Evolutionary conservation across 2,797 vertebrate genomes (phyloP).

Genomic region (Gephyroberyx darwinii): DNA sequence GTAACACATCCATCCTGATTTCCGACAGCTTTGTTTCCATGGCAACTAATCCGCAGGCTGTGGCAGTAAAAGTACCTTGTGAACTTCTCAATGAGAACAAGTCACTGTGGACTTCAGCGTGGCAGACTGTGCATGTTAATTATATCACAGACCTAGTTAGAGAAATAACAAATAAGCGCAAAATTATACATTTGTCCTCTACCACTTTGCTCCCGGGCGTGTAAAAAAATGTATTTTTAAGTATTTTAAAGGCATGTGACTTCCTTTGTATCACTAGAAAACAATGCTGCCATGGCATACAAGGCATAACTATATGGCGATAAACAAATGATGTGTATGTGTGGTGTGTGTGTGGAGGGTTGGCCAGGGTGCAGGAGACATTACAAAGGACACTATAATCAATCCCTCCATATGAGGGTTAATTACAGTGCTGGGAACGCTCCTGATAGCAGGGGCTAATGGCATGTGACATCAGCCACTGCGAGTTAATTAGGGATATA

Average conservation of each 20-base stretch:
- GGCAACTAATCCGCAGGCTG: slow-evolving; percentile 71
- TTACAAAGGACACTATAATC: slow-evolving; percentile 52
- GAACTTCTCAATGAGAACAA: slow-evolving; percentile 74
- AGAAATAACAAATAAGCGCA: slow-evolving; percentile 34
- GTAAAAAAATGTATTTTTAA: background rate
- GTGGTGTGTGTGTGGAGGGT: slow-evolving; percentile 13
- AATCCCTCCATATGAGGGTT: slow-evolving; percentile 42
- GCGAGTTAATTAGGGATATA: slow-evolving; percentile 67
- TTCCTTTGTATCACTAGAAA: too few species aligned
- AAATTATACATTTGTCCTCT: slow-evolving; percentile 12
- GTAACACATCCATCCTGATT: slow-evolving; percentile 54
- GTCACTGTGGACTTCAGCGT: slow-evolving; percentile 59
- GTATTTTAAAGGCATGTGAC: background rate
- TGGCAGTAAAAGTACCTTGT: slow-evolving; percentile 68
- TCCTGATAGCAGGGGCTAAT: slow-evolving; percentile 64
- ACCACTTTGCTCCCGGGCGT: background rate
- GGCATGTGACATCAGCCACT: slow-evolving; percentile 60
- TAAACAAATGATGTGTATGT: background rate
- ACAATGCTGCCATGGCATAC: too few species aligned
- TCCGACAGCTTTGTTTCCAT: slow-evolving; percentile 72
- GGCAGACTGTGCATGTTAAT: slow-evolving; percentile 73
- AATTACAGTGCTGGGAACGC: slow-evolving; percentile 60
- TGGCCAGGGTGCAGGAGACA: slow-evolving; percentile 22
- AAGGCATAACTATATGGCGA: too few species aligned
- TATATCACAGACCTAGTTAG: slow-evolving; percentile 47